Base-by-base conservation (phyloP, 53 echinoderm and acorn worm species). In the Temnopleurus reevesii region DNA sequence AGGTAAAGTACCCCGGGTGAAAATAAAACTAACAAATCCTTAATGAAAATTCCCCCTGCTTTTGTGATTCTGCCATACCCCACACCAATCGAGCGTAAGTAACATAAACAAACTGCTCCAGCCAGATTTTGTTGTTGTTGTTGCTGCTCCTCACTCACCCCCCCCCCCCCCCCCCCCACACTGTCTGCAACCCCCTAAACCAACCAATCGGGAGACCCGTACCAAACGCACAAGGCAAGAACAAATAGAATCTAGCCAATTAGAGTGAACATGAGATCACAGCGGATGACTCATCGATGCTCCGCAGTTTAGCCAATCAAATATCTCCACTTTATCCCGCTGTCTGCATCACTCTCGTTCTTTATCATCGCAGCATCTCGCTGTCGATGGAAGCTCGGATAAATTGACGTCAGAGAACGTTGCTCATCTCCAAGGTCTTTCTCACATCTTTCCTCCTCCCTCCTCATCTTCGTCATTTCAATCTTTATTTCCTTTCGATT, bases 321-420 rank as follows among this genome's bases (percentile, higher is more conserved):
- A 64, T 27, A 53, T 87, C 88, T 33, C 88, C 71, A 66, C 71
- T 47, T 64, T 87, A 26, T 86, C 46, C 29, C 49, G 36, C 18
- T 57, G 35, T 53, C 44, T 44, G 9, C 51, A 19, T 81, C 81
- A 9, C 31, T 83, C 83, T 55, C 83, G 19, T 51, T 83, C 55
- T 55, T 55, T 36, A 55, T 83, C 35, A 47, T 83, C 12, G 33
- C 55, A 65, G 46, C 88, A 36, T 87, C 88, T 66, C 71, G 34
- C 88, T 87, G 51, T 49, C 65, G 88, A 65, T 87, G 64, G 85
- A 83, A 36, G 83, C 83, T 35, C 10, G 27, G 86, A 60, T 86
- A 65, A 87, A 87, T 87, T 87, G 88, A 87, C 88, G 88, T 87
- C 88, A 87, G 88, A 85, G 85, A 31, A 38, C 45, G 45, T 85